These are phyloP conservation scores for Brachyalestes nurse DNA, from an alignment of 2,797 vertebrate species.

Conservation along the genomic window DNA sequence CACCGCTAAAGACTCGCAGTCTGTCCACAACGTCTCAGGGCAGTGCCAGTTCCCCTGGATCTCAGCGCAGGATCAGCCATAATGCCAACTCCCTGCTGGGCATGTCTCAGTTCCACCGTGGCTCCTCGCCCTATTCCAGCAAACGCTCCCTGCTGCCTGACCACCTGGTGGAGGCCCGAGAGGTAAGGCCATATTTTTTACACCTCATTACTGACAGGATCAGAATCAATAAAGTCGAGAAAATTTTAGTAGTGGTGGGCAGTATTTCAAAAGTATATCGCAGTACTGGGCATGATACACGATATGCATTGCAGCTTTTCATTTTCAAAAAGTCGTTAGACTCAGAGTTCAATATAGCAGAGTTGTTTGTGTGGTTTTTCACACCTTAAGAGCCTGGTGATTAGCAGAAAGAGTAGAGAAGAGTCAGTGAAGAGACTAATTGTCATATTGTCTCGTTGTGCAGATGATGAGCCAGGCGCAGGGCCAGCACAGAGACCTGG, in stretches of 20 bases:
- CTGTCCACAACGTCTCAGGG: slow-evolving; percentile 94
- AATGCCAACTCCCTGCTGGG: slow-evolving; percentile 84
- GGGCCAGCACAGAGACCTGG: slow-evolving; percentile 92
- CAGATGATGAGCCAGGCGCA: slow-evolving; percentile 98
- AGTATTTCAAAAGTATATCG: no score
- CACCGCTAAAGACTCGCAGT: slow-evolving; percentile 93
- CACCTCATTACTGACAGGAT: neutral
- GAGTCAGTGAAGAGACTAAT: neutral
- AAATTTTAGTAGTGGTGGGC: no score
- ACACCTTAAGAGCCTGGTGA: neutral
- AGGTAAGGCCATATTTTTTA: slow-evolving; percentile 78
- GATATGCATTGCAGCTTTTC: no score
- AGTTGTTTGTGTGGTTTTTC: neutral
- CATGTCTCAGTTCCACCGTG: slow-evolving; percentile 85
- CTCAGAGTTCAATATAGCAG: neutral
- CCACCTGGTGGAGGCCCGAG: slow-evolving; percentile 92
- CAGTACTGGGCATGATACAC: no score
- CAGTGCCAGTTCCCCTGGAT: slow-evolving; percentile 90
- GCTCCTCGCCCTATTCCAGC: slow-evolving; percentile 81
- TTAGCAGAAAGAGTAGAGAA: no score
- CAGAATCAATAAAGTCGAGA: neutral
- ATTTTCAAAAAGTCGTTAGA: no score
- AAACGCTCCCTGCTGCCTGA: slow-evolving; percentile 90
- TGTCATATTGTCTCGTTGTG: slow-evolving; percentile 10
- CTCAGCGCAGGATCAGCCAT: slow-evolving; percentile 89